Conservation (phyloP, 2,797 vertebrate genomes). For the Vireo griseus region DNA sequence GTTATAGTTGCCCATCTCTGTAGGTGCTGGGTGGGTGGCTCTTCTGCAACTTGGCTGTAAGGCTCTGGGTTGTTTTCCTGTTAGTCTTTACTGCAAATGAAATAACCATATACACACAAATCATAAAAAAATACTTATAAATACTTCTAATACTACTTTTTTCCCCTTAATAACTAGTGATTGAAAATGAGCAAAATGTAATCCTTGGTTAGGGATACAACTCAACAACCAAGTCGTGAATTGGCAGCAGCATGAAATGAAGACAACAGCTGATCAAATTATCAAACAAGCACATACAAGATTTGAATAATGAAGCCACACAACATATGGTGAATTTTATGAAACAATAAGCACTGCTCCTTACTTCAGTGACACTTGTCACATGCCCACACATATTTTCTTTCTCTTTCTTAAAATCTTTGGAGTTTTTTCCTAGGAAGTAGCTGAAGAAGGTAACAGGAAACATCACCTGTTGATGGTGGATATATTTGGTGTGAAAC, state of each 20-base stretch:
- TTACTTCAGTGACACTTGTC: not conserved
- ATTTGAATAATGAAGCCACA: not conserved
- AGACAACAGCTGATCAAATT: slow-evolving; percentile 9
- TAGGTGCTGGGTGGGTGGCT: not conserved
- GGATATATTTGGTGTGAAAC: not conserved
- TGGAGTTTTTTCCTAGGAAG: not conserved
- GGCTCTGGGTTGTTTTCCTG: not conserved
- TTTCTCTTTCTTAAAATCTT: not conserved
- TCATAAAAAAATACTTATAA: not conserved
- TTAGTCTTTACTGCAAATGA: not conserved
- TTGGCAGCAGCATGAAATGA: not conserved
- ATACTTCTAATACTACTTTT: not conserved
- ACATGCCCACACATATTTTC: not conserved
- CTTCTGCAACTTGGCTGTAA: not conserved
- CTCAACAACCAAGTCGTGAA: not conserved
- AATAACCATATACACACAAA: not conserved
- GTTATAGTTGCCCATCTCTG: not conserved
- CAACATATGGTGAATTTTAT: not conserved
- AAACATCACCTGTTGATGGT: not conserved
- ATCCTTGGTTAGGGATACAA: not conserved
- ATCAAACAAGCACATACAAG: not conserved
- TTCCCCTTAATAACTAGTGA: not conserved
- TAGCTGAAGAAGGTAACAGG: not conserved
- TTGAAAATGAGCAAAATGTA: not conserved
- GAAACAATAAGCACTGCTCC: not conserved